Percentiles rank a stretch among this genome's conserved stretches.
Conservation (phyloP, 2,797 vertebrate species). For the Glossophaga mutica region DNA sequence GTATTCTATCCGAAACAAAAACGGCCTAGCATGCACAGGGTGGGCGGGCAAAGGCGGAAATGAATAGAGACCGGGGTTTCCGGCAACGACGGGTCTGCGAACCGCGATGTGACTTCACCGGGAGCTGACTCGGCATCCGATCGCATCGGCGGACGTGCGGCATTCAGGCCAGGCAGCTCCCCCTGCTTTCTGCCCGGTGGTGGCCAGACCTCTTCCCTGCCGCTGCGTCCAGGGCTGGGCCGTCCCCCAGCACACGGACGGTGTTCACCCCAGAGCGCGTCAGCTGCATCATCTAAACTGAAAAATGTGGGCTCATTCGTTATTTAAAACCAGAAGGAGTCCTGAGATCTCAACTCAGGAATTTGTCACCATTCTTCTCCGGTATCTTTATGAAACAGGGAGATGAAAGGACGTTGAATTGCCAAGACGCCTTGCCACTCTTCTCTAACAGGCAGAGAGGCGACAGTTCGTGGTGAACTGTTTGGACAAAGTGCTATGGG, state of each 20-base stretch:
- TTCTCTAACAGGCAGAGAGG: background rate
- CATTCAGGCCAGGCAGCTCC: rapidly evolving
- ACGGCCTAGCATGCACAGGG: rapidly evolving
- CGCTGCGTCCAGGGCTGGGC: background rate
- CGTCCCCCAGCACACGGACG: background rate
- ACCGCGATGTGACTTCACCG: background rate
- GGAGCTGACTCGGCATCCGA: background rate
- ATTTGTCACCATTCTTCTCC: background rate
- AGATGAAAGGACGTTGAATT: background rate
- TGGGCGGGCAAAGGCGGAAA: background rate
- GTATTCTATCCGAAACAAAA: background rate
- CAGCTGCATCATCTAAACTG: background rate
- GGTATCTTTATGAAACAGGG: background rate
- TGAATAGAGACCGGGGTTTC: background rate
- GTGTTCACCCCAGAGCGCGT: background rate
- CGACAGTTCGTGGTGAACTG: background rate
- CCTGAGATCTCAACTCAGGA: background rate
- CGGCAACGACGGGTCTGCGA: background rate
- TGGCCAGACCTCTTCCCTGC: background rate
- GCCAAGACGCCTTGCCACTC: background rate
- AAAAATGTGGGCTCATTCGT: background rate
- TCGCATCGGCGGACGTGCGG: rapidly evolving
- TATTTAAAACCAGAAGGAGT: background rate
- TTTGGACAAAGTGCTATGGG: background rate
- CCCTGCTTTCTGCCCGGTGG: background rate